These are phyloP conservation scores for Ovibos moschatus DNA, from an alignment of 2,113 vertebrate genomes.

Conservation along the genomic window DNA sequence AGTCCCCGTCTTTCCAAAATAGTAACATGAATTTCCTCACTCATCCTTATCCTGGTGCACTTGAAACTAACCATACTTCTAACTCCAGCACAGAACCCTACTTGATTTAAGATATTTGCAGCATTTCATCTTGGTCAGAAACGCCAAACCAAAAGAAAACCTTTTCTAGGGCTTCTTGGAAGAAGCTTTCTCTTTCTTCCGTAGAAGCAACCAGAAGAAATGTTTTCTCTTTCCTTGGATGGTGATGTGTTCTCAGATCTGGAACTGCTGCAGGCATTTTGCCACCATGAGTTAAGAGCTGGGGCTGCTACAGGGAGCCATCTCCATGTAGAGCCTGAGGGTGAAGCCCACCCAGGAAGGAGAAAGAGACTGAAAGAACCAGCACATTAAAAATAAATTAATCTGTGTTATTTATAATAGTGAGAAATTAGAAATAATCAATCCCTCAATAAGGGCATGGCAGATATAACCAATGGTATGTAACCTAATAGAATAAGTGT, in stretches of 20 bases:
- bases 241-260: background rate
- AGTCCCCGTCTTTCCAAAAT: background rate
- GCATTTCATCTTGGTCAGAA: background rate
- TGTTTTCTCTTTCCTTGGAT: background rate
- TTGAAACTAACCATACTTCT: background rate
- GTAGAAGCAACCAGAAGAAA: background rate
- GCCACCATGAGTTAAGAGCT: background rate
- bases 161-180: background rate
- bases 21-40: background rate
- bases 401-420: background rate
- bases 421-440: slow-evolving; percentile 22
- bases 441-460: background rate
- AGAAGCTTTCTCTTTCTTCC: background rate
- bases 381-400: background rate
- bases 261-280: background rate
- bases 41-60: background rate
- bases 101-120: background rate
- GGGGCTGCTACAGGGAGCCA: accelerated
- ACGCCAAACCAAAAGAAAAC: background rate
- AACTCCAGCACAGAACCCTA: background rate
- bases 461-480: background rate
- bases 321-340: background rate
- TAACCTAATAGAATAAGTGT: background rate
- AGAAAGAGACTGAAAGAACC: background rate
- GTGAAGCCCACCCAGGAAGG: background rate